These are phyloP conservation scores for Clepsis dumicolana DNA, from an alignment of 2,888 invertebrate species.

Conservation along the genomic window DNA sequence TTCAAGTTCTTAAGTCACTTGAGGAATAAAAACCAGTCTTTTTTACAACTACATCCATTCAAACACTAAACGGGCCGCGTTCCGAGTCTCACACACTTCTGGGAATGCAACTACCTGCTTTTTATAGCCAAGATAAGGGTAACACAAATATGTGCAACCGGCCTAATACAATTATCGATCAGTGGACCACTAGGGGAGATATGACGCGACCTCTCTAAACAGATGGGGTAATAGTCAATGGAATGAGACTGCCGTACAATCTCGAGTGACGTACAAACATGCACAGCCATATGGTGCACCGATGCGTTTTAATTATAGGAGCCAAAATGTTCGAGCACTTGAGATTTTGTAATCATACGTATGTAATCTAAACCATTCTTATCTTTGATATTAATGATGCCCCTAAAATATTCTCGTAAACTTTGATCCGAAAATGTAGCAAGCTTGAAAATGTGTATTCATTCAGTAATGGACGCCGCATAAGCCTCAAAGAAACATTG, in stretches of 20 bases:
- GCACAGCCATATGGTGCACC: conserved; percentile 59
- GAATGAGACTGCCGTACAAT: conserved; percentile 65
- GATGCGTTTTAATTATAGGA: conserved; percentile 37
- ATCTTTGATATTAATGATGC: conserved; percentile 13
- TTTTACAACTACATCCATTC: conserved; percentile 62
- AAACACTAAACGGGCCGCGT: conserved; percentile 56
- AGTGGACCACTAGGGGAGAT: conserved; percentile 55
- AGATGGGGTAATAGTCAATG: conserved; percentile 63
- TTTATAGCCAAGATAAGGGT: conserved; percentile 73
- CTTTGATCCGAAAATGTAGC: not conserved
- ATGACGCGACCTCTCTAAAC: conserved; percentile 65
- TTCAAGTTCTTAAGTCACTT: conserved; percentile 47
- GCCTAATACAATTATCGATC: conserved; percentile 70
- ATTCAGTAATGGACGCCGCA: conserved; percentile 18
- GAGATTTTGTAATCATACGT: conserved; percentile 25
- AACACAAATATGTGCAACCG: conserved; percentile 70
- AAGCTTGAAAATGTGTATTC: not conserved
- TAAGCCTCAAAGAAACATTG: conserved; percentile 39
- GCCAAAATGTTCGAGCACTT: conserved; percentile 34
- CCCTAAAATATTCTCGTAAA: not conserved
- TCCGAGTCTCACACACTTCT: conserved; percentile 68
- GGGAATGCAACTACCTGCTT: conserved; percentile 83
- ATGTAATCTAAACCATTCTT: conserved; percentile 23
- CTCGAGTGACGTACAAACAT: conserved; percentile 61
- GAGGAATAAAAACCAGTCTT: conserved; percentile 47